phyloP scores from a whole-genome alignment of 1,140 invertebrate genomes.

The Drosophila asahinai region DNA sequence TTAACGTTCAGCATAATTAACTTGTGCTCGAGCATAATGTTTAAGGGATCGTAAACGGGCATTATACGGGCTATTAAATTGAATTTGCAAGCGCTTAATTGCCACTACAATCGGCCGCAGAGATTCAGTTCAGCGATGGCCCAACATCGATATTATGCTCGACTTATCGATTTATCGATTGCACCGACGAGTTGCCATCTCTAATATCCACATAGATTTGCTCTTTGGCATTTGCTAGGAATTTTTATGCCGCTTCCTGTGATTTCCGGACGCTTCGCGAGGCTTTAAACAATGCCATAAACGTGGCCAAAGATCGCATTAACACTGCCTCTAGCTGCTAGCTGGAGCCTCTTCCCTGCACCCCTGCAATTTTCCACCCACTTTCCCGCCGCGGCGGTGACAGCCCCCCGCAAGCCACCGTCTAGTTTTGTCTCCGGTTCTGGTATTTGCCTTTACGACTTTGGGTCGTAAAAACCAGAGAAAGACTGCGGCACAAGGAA shows the following conservation, averaged over 20 bases:
- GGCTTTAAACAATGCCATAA: constrained; percentile 75
- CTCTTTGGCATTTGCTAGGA: constrained; percentile 20
- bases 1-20: constrained; percentile 83
- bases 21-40: constrained; percentile 69
- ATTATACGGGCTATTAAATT: constrained; percentile 78
- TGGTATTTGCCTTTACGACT: constrained; percentile 53
- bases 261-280: constrained; percentile 17
- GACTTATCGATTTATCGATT: not conserved
- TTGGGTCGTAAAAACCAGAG: constrained; percentile 50
- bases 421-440: constrained; percentile 40
- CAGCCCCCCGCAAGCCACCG: not conserved
- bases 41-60: constrained; percentile 75
- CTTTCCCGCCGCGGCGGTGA: constrained; percentile 8
- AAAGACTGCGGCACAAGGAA: constrained; percentile 4
- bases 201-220: constrained; percentile 23
- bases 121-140: not conserved
- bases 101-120: constrained; percentile 46
- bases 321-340: constrained; percentile 51
- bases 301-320: constrained; percentile 75
- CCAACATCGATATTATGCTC: not conserved
- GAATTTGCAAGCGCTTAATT: constrained; percentile 76
- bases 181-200: no score
- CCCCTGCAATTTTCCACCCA: constrained; percentile 25
- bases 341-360: not conserved
- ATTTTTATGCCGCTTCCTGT: constrained; percentile 35